These are phyloP conservation scores for Parasteatoda lunata DNA, from an alignment of 2,888 invertebrate species.

Conservation along the genomic window DNA sequence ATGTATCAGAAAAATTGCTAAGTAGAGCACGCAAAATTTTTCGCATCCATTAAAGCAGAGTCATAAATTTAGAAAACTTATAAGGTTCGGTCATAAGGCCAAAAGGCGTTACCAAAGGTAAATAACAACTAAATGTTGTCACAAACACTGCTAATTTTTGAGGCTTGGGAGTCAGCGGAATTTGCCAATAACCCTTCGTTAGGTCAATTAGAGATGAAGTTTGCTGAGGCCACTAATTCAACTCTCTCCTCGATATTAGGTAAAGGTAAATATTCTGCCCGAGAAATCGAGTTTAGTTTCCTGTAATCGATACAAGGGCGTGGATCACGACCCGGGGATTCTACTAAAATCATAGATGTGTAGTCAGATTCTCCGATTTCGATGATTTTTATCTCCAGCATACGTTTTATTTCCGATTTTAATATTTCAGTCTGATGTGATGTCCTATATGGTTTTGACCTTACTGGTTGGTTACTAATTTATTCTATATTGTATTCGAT, in stretches of 20 bases:
- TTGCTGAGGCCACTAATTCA: background rate
- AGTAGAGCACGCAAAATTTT: background rate
- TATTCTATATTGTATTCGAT: too few relatives aligned
- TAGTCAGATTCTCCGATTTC: background rate
- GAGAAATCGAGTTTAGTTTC: background rate
- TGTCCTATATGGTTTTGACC: slow-evolving; percentile 6
- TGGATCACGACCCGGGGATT: background rate
- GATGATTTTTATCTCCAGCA: background rate
- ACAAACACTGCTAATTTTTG: background rate
- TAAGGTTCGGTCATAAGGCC: background rate
- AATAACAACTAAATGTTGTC: background rate
- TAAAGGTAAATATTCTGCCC: slow-evolving; percentile 1
- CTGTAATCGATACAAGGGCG: slow-evolving; percentile 1
- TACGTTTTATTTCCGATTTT: background rate
- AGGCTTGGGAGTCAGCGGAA: background rate
- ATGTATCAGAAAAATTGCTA: background rate
- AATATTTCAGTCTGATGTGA: slow-evolving; percentile 15
- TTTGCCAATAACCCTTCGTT: slow-evolving; percentile 6
- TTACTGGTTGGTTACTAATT: too few relatives aligned
- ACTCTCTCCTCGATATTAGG: slow-evolving; percentile 1
- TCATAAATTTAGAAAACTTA: background rate
- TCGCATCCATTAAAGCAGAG: background rate
- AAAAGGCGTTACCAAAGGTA: background rate
- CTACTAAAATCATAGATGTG: background rate
- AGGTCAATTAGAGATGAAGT: background rate